These are phyloP conservation scores for Dorcus hopei DNA, from an alignment of 2,888 invertebrate genomes.

Conservation along the genomic window DNA sequence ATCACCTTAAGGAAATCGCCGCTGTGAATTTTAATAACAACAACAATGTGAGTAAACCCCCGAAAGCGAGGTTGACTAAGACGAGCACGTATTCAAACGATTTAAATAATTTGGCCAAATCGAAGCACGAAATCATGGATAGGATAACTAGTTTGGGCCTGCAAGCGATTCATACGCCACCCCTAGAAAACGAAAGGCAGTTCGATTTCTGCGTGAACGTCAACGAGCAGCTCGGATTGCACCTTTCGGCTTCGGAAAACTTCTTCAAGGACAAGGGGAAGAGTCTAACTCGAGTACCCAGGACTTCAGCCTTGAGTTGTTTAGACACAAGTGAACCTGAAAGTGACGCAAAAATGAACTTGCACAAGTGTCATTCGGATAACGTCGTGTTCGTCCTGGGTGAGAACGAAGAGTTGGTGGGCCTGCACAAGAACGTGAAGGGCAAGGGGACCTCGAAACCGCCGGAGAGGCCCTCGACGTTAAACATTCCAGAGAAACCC, in stretches of 20 bases:
- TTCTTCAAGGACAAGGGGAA: constrained; percentile 22
- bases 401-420: constrained; percentile 66
- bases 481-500: constrained; percentile 16
- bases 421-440: constrained; percentile 54
- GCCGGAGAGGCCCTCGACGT: constrained; percentile 12
- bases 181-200: constrained; percentile 15
- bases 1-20: constrained; percentile 38
- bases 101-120: neutral
- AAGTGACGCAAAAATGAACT: too few species aligned
- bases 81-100: neutral
- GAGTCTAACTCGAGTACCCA: constrained; percentile 31
- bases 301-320: constrained; percentile 28
- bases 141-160: constrained; percentile 26
- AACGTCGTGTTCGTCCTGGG: constrained; percentile 68
- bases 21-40: neutral
- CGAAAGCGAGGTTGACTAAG: neutral
- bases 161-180: constrained; percentile 13
- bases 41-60: neutral
- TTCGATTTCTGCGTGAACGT: neutral
- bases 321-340: constrained; percentile 15
- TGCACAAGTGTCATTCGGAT: constrained; percentile 20
- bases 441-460: neutral
- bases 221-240: too few species aligned
- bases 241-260: neutral
- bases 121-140: constrained; percentile 10